phyloP scores from a whole-genome alignment of 1,140 invertebrate species.

The Drosophila busckii region DNA sequence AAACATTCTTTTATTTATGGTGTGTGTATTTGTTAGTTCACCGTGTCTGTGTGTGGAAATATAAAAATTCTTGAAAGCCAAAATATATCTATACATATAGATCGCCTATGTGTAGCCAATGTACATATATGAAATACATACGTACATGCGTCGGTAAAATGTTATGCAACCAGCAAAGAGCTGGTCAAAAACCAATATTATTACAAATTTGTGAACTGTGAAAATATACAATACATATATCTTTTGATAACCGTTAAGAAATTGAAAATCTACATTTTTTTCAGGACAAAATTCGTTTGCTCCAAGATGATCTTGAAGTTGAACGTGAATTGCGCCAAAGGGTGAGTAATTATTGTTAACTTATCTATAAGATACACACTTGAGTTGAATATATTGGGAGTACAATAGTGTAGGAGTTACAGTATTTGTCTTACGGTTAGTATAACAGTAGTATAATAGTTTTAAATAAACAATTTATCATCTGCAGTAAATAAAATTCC shows the following conservation, averaged over 20 bases:
- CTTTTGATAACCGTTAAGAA: conserved; percentile 42
- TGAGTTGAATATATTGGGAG: too few relatives aligned
- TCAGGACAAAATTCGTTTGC: conserved; percentile 98
- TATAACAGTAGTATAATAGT: too few relatives aligned
- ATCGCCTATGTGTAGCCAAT: conserved; percentile 22
- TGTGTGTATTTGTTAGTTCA: conserved; percentile 17
- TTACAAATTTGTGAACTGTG: too few relatives aligned
- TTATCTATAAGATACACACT: too few relatives aligned
- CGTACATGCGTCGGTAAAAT: conserved; percentile 20
- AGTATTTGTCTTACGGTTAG: too few relatives aligned
- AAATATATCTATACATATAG: conserved; percentile 30
- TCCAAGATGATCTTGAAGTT: conserved; percentile 97
- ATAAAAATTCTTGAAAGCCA: conserved; percentile 65
- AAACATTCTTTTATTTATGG: conserved; percentile 8
- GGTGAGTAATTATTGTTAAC: conserved; percentile 83
- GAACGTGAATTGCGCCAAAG: conserved; percentile 97
- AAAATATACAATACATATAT: conserved; percentile 32
- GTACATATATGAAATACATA: conserved; percentile 42
- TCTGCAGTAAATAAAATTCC: conserved; percentile 21
- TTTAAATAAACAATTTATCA: too few relatives aligned
- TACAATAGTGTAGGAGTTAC: too few relatives aligned
- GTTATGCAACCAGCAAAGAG: too few relatives aligned
- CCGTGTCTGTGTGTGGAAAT: conserved; percentile 65
- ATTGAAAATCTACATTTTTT: conserved; percentile 71
- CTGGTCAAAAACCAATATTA: too few relatives aligned